Evolutionary conservation across 2,888 invertebrate species (phyloP).

Genomic region (Aleiodes leptofemur): DNA sequence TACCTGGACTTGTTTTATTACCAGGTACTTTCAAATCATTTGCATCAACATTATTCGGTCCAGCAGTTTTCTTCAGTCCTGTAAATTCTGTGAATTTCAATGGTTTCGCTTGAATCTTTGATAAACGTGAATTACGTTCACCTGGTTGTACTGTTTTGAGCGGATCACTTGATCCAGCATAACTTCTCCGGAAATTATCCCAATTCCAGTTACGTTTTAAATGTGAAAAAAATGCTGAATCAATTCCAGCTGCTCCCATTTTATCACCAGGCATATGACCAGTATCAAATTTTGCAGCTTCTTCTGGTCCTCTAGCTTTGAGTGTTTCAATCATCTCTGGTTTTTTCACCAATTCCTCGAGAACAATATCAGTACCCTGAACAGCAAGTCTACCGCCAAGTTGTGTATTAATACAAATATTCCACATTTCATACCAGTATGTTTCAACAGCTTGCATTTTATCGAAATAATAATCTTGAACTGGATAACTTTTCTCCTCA

Average conservation of each 20-base stretch:
- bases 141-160: conserved; percentile 20
- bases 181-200: conserved; percentile 61
- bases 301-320: conserved; percentile 74
- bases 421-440: conserved; percentile 84
- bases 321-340: conserved; percentile 75
- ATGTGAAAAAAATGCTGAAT: conserved; percentile 83
- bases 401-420: conserved; percentile 82
- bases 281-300: conserved; percentile 76
- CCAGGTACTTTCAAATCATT: conserved; percentile 53
- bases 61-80: conserved; percentile 60
- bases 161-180: conserved; percentile 16
- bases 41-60: conserved; percentile 57
- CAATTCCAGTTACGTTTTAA: conserved; percentile 82
- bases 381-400: conserved; percentile 76
- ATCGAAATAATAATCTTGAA: conserved; percentile 78
- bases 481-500: conserved; percentile 79
- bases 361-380: conserved; percentile 75
- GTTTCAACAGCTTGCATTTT: conserved; percentile 78
- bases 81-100: conserved; percentile 64
- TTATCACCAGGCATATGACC: conserved; percentile 84
- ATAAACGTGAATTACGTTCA: conserved; percentile 53
- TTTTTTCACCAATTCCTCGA: conserved; percentile 77
- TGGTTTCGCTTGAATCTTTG: conserved; percentile 59
- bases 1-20: conserved; percentile 35
- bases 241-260: conserved; percentile 84